phyloP scores from a whole-genome alignment of 2,888 invertebrate species.

The Heliconius erato region DNA sequence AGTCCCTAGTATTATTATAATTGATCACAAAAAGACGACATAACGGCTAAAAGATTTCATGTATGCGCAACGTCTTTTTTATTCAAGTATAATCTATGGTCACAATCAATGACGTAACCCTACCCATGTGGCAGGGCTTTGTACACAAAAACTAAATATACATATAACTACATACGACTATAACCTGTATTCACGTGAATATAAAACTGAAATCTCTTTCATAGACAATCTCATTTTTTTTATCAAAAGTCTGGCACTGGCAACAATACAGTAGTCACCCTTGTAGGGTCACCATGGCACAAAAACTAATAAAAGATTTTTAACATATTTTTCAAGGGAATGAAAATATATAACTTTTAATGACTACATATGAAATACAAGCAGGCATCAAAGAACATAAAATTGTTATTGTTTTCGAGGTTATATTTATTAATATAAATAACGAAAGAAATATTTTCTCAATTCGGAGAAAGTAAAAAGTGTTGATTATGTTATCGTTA shows the following conservation, averaged over 20 bases:
- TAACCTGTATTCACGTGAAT: conserved; percentile 64
- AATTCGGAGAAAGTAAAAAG: background rate
- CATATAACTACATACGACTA: conserved; percentile 48
- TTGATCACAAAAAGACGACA: background rate
- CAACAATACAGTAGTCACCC: conserved; percentile 77
- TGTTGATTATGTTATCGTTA: background rate
- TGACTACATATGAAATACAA: background rate
- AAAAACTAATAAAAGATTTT: conserved; percentile 38
- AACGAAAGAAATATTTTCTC: background rate
- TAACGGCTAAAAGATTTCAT: background rate
- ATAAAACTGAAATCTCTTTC: conserved; percentile 59
- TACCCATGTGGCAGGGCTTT: conserved; percentile 58
- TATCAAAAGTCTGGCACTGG: conserved; percentile 71
- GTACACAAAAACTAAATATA: conserved; percentile 50
- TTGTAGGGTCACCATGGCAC: conserved; percentile 43
- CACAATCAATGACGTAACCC: conserved; percentile 71
- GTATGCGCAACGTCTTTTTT: conserved; percentile 19
- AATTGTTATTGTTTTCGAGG: background rate
- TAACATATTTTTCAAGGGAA: background rate
- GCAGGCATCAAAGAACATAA: background rate
- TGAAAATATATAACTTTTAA: background rate
- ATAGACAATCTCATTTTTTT: conserved; percentile 60
- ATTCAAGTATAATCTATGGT: conserved; percentile 49
- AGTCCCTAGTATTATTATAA: background rate
- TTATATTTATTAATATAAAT: background rate